These are phyloP conservation scores for Argya squamiceps DNA, from an alignment of 2,797 vertebrate genomes.

Conservation along the genomic window DNA sequence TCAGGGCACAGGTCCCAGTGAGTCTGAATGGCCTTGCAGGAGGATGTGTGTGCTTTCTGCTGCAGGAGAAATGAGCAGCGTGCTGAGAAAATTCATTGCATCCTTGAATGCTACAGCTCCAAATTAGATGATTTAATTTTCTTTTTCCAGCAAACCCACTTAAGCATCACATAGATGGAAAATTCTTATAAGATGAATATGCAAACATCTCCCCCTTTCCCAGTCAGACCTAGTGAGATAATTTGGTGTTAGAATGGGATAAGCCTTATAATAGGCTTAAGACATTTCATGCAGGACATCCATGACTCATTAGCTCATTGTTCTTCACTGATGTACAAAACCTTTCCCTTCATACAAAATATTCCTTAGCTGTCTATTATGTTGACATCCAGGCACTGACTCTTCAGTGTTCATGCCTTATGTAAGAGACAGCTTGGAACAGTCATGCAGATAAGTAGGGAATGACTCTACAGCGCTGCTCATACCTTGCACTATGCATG, in stretches of 20 bases:
- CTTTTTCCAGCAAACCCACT: neutral
- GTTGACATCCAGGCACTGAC: neutral
- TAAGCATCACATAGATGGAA: neutral
- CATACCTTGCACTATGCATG: neutral
- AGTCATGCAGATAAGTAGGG: neutral
- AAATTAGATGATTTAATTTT: neutral
- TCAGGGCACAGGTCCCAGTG: neutral
- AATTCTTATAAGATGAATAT: neutral
- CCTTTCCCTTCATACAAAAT: neutral
- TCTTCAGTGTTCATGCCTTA: neutral
- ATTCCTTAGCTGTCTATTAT: neutral
- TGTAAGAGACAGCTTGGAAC: neutral
- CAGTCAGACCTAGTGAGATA: neutral
- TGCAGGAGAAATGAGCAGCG: neutral
- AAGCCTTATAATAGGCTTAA: neutral
- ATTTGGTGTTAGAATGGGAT: neutral
- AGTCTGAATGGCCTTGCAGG: neutral
- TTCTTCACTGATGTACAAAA: neutral
- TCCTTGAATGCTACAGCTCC: neutral
- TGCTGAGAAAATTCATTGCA: neutral
- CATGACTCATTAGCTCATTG: conserved; percentile 12
- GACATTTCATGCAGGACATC: neutral
- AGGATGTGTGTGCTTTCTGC: neutral
- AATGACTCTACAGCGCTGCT: neutral
- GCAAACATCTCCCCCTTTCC: neutral